A percentile compares a stretch with the other conserved stretches of the same genome.
phyloP scores from a whole-genome alignment of 2,888 invertebrate genomes.

The Tribolium freemani region DNA sequence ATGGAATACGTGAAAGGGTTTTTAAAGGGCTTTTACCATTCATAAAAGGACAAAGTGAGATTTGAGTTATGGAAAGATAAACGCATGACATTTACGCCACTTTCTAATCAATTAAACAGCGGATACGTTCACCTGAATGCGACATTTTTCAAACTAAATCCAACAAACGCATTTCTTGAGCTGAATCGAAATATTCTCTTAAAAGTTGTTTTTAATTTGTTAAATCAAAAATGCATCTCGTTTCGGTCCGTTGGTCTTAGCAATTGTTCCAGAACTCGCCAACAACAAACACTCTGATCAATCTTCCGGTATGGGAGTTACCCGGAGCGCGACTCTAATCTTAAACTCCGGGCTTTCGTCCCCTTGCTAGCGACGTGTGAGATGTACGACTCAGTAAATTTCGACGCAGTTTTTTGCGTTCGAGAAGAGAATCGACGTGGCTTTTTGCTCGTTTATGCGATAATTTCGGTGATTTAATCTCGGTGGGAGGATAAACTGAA shows the following conservation, averaged over 20 bases:
- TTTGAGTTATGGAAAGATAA: no score
- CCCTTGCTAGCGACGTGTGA: slow-evolving; percentile 4
- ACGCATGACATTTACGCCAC: no score
- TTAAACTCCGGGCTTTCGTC: slow-evolving; percentile 14
- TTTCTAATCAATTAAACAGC: no score
- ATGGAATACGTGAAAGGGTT: no score
- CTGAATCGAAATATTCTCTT: no score
- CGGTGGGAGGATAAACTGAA: neutral
- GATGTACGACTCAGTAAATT: slow-evolving; percentile 16
- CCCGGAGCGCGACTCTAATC: slow-evolving; percentile 28
- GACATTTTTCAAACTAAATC: no score
- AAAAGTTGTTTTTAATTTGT: no score
- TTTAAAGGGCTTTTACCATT: no score
- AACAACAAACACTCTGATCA: slow-evolving; percentile 21
- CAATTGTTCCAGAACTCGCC: slow-evolving; percentile 11
- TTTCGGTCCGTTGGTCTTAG: neutral
- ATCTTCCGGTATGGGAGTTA: slow-evolving; percentile 24
- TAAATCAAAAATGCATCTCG: no score
- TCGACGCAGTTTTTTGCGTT: neutral
- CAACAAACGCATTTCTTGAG: no score
- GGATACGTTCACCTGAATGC: no score
- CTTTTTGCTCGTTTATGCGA: slow-evolving; percentile 6
- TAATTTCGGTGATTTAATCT: neutral
- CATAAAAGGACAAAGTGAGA: no score
- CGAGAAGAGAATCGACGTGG: neutral